Percentiles rank a stretch among this genome's conserved stretches.
Conservation (phyloP, 2,797 vertebrate species). For the Mallotus villosus region DNA sequence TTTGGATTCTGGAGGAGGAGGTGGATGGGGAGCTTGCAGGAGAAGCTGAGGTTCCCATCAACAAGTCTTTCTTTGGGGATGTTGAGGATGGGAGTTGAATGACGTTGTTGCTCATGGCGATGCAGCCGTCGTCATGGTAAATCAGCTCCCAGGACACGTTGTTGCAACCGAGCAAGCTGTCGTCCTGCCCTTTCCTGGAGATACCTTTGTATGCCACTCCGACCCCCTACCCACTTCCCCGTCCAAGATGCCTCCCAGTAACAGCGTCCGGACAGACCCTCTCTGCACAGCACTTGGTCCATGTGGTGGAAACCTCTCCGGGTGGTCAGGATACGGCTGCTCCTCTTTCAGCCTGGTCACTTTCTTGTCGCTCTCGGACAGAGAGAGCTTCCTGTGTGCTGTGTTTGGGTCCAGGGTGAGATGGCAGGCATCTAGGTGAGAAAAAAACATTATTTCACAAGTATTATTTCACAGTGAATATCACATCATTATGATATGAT, state of each 20-base stretch:
- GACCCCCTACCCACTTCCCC: neutral
- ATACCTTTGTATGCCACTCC: neutral
- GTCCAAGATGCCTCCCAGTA: neutral
- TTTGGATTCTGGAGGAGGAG: too few species aligned
- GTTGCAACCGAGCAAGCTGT: neutral
- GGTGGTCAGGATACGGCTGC: neutral
- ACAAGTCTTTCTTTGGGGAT: too few species aligned
- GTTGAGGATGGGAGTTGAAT: neutral
- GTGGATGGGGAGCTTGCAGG: too few species aligned
- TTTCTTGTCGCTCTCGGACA: neutral
- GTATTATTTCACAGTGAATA: too few species aligned
- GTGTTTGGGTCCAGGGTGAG: conserved; percentile 8
- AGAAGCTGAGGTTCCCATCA: neutral
- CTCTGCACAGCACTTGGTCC: neutral
- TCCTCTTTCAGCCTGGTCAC: neutral
- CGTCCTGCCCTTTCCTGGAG: neutral
- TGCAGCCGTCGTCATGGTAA: neutral
- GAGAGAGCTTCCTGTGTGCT: neutral
- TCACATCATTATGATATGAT: too few species aligned
- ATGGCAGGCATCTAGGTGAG: neutral
- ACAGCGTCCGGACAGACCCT: too few species aligned
- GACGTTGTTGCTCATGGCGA: neutral
- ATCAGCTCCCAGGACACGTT: neutral
- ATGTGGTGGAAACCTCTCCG: neutral
- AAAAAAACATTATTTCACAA: too few species aligned